These are phyloP conservation scores for Halictus quadricinctus DNA, from an alignment of 2,888 invertebrate species.

Conservation along the genomic window DNA sequence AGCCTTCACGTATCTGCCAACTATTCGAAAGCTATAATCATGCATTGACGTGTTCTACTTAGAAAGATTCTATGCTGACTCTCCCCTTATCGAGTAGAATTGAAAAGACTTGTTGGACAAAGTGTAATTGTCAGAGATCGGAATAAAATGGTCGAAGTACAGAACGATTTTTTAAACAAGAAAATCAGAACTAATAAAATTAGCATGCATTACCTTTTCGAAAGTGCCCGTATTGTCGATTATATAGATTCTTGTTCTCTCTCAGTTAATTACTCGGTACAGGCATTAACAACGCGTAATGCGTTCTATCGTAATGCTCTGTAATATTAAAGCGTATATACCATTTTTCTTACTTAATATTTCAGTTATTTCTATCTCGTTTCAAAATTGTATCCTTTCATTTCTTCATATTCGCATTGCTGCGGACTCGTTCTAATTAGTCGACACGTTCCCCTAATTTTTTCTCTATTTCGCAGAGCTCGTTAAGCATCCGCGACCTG, in stretches of 20 bases:
- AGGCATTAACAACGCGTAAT: background rate
- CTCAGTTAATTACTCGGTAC: background rate
- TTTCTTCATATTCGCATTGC: background rate
- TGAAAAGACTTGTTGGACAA: too few species aligned
- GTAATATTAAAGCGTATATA: background rate
- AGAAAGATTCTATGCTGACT: too few species aligned
- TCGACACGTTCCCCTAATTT: background rate
- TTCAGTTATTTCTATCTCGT: background rate
- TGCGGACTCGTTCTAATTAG: background rate
- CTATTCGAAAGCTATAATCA: background rate
- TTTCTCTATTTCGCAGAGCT: background rate
- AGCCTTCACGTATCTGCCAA: background rate
- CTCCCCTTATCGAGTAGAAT: too few species aligned
- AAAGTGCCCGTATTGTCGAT: background rate
- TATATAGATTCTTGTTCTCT: background rate
- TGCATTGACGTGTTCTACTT: too few species aligned
- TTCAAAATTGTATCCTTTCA: too few species aligned
- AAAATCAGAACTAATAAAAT: background rate
- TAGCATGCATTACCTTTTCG: background rate
- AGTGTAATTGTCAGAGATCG: too few species aligned
- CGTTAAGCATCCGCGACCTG: background rate
- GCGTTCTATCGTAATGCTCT: background rate
- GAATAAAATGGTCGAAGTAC: too few species aligned
- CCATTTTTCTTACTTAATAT: background rate
- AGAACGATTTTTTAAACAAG: background rate